Conservation (phyloP, 2,797 vertebrate genomes). For the Notolabrus celidotus region DNA sequence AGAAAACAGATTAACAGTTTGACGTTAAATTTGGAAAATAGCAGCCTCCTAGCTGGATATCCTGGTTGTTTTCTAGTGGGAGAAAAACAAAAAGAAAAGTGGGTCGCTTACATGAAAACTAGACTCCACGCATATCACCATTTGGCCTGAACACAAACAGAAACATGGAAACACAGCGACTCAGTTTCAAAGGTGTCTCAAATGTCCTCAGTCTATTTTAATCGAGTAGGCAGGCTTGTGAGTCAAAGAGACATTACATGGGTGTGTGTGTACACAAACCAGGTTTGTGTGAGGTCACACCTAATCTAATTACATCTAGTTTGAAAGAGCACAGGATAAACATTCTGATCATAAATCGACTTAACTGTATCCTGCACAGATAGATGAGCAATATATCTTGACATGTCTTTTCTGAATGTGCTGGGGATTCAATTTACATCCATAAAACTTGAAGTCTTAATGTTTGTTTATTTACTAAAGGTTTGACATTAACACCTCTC, state of each 20-base stretch:
- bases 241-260: not conserved
- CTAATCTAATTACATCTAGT: not conserved
- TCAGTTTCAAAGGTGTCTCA: slow-evolving; percentile 38
- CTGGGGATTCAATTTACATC: not conserved
- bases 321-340: not conserved
- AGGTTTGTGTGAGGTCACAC: not conserved
- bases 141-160: not conserved
- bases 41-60: too few species aligned
- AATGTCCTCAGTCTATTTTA: slow-evolving; percentile 53
- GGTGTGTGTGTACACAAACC: not conserved
- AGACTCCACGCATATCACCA: too few species aligned
- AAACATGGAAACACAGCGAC: not conserved
- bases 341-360: not conserved
- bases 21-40: too few species aligned
- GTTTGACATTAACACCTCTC: slow-evolving; percentile 23
- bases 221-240: not conserved
- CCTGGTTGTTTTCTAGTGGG: too few species aligned
- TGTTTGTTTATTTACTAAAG: not conserved
- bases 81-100: too few species aligned
- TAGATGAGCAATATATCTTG: not conserved
- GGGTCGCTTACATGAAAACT: too few species aligned
- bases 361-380: not conserved
- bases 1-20: too few species aligned
- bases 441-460: not conserved
- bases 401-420: too few species aligned